Evolutionary conservation across 2,113 vertebrate genomes (phyloP), one percentile per base, ranked within the genome.

Genomic region (Megalops atlanticus): DNA sequence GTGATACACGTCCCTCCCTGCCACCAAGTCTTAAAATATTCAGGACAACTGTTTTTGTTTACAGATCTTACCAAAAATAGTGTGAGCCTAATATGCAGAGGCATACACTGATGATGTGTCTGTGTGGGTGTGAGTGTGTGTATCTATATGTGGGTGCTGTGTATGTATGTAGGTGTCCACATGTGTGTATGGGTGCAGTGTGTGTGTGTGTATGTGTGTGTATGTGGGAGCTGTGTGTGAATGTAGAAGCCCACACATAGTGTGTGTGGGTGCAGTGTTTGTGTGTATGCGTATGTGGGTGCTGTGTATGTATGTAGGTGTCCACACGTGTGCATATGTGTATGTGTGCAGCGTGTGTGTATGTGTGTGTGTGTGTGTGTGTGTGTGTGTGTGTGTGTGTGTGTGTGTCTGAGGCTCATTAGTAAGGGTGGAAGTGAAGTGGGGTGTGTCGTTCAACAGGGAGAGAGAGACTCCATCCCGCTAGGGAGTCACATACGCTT

Each of bases 101-200:
- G 31, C 24, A 64, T n/a, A 81, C 80, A 68, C 8, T 35, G 39
- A 73, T 77, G 68, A 71, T 64, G 69, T 39, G 40, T 31, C 76
- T 74, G 71, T 52, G 80, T 77, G 80, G 73, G 82, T 54, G 70
- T 77, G 41, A 12, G 18, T 38, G 84, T 81, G 45, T 24, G 45
- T 18, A 36, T 68, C 18, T 74, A 52, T 74, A 36, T 40, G 76
- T 68, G 84, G 78, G 82, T 52, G 68, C 0, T 54, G 49, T 41
- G 12, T 24, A 11, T 76, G 80, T 70, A 40, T 76, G 73, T n/a
- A n/a, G n/a, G n/a, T n/a, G n/a, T n/a, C n/a, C n/a, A n/a, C 36
- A 24, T 85, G 76, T 82, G 79, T 38, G 81, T 71, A 74, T 73
- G 64, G 64, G 77, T 80, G 83, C n/a, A 52, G 40, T 15, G 77